phyloP scores from a whole-genome alignment of 2,888 invertebrate genomes.

The Tetranychus piercei region DNA sequence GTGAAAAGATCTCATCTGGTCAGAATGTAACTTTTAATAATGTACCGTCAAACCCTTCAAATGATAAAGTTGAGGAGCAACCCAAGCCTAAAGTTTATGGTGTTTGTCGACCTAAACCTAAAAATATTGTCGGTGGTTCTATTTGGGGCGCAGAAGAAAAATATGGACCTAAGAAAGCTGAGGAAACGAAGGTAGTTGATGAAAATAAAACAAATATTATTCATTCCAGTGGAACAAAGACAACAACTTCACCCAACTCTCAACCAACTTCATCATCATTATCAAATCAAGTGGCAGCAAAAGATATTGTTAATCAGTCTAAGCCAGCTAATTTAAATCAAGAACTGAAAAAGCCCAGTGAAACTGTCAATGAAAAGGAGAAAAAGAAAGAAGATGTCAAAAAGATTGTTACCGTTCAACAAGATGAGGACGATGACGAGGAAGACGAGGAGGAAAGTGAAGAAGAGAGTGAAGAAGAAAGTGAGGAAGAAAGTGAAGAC shows the following conservation, averaged over 20 bases:
- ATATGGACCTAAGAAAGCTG: neutral
- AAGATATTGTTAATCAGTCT: neutral
- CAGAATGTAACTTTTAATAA: neutral
- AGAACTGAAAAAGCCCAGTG: neutral
- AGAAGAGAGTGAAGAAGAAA: slow-evolving; percentile 6
- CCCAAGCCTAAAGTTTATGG: slow-evolving; percentile 8
- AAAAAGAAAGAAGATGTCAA: neutral
- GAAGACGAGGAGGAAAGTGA: slow-evolving; percentile 12
- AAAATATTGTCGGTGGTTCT: slow-evolving; percentile 11
- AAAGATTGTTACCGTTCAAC: neutral
- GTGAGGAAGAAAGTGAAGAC: neutral
- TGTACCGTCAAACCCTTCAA: neutral
- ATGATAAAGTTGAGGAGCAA: neutral
- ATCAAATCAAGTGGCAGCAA: slow-evolving; percentile 11
- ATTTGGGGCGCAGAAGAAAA: slow-evolving; percentile 4
- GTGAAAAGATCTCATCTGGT: neutral
- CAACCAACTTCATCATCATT: slow-evolving; percentile 5
- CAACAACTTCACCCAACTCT: slow-evolving; percentile 9
- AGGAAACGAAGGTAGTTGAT: neutral
- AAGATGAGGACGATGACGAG: neutral
- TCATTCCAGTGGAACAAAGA: neutral
- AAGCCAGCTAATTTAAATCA: neutral
- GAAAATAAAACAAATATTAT: neutral
- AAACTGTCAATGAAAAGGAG: neutral
- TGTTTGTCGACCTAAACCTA: slow-evolving; percentile 1